A percentile compares a stretch with the other conserved stretches of the same genome.
Evolutionary conservation across 1,140 invertebrate genomes (phyloP).

Genomic region (Trissolcus basalis): DNA sequence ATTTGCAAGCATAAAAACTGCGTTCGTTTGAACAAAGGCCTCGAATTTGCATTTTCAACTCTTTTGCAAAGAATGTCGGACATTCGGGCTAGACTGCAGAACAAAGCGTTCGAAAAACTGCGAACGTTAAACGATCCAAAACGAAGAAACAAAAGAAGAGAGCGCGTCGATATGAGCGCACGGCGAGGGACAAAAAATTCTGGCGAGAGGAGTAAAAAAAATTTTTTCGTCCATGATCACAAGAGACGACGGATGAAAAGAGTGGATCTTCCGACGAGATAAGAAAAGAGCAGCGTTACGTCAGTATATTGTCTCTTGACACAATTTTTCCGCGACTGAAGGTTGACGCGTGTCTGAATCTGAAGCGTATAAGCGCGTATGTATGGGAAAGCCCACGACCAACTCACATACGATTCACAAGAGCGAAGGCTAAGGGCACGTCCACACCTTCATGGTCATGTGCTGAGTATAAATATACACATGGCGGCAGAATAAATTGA

Average conservation of each 20-base stretch:
- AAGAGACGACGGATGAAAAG: neutral
- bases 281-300: slow-evolving; percentile 17
- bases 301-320: slow-evolving; percentile 21
- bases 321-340: slow-evolving; percentile 33
- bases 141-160: slow-evolving; percentile 26
- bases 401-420: slow-evolving; percentile 38
- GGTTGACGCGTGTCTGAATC: slow-evolving; percentile 47
- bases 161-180: slow-evolving; percentile 27
- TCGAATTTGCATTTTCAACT: slow-evolving; percentile 43
- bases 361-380: slow-evolving; percentile 21
- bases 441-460: slow-evolving; percentile 47
- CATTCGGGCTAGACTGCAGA: slow-evolving; percentile 17
- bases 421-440: slow-evolving; percentile 52
- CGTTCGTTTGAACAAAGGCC: slow-evolving; percentile 38
- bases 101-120: slow-evolving; percentile 48
- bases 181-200: slow-evolving; percentile 11
- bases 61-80: slow-evolving; percentile 22
- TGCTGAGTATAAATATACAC: slow-evolving; percentile 33
- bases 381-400: slow-evolving; percentile 28
- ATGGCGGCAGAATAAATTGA: slow-evolving; percentile 6
- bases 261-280: neutral
- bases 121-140: slow-evolving; percentile 22
- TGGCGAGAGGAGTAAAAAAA: too few relatives aligned
- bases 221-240: too few relatives aligned
- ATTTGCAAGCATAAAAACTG: slow-evolving; percentile 11